Percentiles rank a stretch among this genome's conserved stretches.
phyloP scores from a whole-genome alignment of 2,797 vertebrate species.

The Syngnathus acus region DNA sequence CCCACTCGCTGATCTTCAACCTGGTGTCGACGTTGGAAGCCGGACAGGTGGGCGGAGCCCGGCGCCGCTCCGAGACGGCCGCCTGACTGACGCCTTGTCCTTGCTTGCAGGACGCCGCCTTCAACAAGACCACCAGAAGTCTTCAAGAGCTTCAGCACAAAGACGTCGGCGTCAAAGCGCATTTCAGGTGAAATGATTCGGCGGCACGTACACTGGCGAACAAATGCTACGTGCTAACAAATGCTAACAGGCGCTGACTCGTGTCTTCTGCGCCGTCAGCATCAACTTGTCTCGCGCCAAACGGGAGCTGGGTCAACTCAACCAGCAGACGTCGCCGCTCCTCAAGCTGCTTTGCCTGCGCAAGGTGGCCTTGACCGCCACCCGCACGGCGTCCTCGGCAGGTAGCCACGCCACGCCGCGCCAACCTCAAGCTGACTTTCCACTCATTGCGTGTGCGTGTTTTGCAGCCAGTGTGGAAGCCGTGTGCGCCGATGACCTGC shows the following conservation, averaged over 20 bases:
- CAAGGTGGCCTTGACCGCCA: slow-evolving; percentile 80
- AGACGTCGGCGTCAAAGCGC: slow-evolving; percentile 87
- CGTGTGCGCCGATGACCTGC: slow-evolving; percentile 89
- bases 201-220: too few species aligned
- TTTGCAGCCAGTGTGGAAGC: slow-evolving; percentile 81
- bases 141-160: slow-evolving; percentile 95
- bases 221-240: not conserved
- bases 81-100: too few species aligned
- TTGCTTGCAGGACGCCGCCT: slow-evolving; percentile 80
- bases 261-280: slow-evolving; percentile 51
- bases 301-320: slow-evolving; percentile 84
- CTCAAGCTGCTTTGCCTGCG: slow-evolving; percentile 89
- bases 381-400: slow-evolving; percentile 78
- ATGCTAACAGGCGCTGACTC: not conserved
- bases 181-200: slow-evolving; percentile 77
- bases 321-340: slow-evolving; percentile 85
- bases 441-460: slow-evolving; percentile 21
- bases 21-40: slow-evolving; percentile 91
- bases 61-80: not conserved
- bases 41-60: slow-evolving; percentile 73
- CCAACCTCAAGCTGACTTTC: slow-evolving; percentile 4
- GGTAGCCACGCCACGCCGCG: slow-evolving; percentile 52
- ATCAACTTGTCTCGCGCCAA: slow-evolving; percentile 90
- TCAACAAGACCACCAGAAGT: slow-evolving; percentile 93
- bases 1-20: slow-evolving; percentile 91